Evolutionary conservation across 2,797 vertebrate species (phyloP), one percentile per base, ranked within the genome.

Genomic region (Enteromius afrohamiltoni): DNA sequence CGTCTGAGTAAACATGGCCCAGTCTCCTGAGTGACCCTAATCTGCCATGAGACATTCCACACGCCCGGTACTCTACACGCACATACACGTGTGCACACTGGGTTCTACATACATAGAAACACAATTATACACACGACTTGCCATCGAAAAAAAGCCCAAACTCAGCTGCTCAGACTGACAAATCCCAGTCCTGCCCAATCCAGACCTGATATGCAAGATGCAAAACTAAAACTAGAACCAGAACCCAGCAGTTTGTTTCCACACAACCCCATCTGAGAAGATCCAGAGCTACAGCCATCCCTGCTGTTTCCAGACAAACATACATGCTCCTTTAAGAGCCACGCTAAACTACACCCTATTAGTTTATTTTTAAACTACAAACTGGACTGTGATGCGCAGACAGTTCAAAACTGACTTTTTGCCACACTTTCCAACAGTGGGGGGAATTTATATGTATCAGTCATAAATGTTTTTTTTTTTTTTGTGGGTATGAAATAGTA

Each of bases 41-140:
- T 95, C 89, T 92, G 91, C 92, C 90, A 84, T 88, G 91, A 92
- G 91, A 93, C 93, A 95, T 96, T 96, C 94, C 94, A 95, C 92
- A 93, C 93, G 91, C 93, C 87, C 86, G 85, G 84, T 14, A 26
- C 78, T 60, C 29, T 26, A 70, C 88, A 80, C 81, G 80, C 85
- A 85, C 88, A 89, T 87, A 91, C 49, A 16, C 14, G 14, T 31
- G 79, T 80, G 90, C 78, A 87, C 85, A 91, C 37, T 47, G 87
- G 90, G 85, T 90, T 70, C 85, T 77, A 84, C 85, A 84, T 42
- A 77, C 82, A 86, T 71, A 82, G 87, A 88, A 89, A 88, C 88
- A 88, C 88, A 87, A 90, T 89, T 88, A 91, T 88, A 88, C 90
- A 88, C 80, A 85, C 60, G 0, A 83, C 73, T 84, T 88, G 85